Base-by-base conservation (phyloP, 2,113 vertebrate genomes). In the Alligator mississippiensis region DNA sequence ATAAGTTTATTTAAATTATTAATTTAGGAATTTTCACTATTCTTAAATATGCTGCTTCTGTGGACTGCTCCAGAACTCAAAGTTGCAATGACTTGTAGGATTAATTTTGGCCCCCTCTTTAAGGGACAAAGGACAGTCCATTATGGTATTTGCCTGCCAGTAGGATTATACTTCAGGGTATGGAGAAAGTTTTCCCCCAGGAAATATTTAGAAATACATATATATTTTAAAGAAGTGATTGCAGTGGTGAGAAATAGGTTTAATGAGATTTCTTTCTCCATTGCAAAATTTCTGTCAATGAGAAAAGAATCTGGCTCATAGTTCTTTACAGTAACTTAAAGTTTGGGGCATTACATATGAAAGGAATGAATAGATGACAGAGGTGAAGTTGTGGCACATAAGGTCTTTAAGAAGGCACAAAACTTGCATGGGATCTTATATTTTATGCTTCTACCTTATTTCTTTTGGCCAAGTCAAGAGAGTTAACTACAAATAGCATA, bases 81-180 rank as follows among this genome's bases (percentile, higher is more conserved):
- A 93, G 81, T 70, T 90, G 0, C 1, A 87, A 10, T 12, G 95
- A 89, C n/a, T 59, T 75, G 15, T 83, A 17, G 47, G 84, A 34
- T 92, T 91, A 66, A 85, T 89, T 93, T 80, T 55, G 90, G 88
- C 1, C 1, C 89, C 87, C 92, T 93, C 70, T 75, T 86, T 87
- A 92, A 94, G 94, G 89, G 1, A 2, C 2, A 17, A 74, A 38
- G 25, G 28, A 84, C 21, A 11, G 12, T 21, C 61, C 80, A 24
- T 4, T 86, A 89, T 76, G 95, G 0, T 70, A 74, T 77, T 94
- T 93, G 85, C 87, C 80, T 92, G 90, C 84, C 88, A 96, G 87
- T 77, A 58, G 30, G 91, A 9, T 82, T 92, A 19, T 1, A 82
- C 55, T 92, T 85, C 59, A 62, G 90, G 63, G 82, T 78, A 28